Conservation (phyloP, 2,797 vertebrate genomes). For the Lepus oiostolus region DNA sequence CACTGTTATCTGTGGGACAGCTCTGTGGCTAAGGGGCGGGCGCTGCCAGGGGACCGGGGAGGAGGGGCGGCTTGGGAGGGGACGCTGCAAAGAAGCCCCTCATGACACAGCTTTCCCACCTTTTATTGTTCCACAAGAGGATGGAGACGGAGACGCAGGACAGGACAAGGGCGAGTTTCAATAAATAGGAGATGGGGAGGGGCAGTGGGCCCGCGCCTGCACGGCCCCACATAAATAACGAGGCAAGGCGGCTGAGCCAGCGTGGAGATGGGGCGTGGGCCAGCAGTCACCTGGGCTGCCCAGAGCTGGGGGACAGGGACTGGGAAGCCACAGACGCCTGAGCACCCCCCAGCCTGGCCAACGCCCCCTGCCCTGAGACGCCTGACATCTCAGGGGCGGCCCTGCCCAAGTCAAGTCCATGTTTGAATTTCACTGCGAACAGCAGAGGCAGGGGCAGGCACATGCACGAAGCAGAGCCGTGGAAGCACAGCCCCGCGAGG, state of each 20-base stretch:
- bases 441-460: constrained; percentile 41
- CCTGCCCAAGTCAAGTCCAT: constrained; percentile 22
- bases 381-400: background rate
- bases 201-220: constrained; percentile 66
- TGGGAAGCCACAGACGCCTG: background rate
- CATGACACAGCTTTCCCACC: constrained; percentile 46
- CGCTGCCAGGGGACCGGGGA: background rate
- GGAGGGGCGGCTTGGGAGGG: background rate
- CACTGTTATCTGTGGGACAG: background rate
- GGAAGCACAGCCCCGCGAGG: constrained; percentile 36
- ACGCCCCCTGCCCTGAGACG: background rate
- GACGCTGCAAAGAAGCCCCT: constrained; percentile 43
- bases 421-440: constrained; percentile 31
- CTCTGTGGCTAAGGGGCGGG: background rate
- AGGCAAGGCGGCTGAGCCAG: constrained; percentile 43
- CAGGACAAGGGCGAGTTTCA: constrained; percentile 64
- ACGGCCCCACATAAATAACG: constrained; percentile 79
- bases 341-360: background rate
- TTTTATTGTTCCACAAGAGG: constrained; percentile 79
- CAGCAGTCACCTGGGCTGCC: constrained; percentile 45
- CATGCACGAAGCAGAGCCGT: constrained; percentile 75
- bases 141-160: constrained; percentile 6
- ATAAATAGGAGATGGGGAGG: constrained; percentile 79
- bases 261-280: background rate
- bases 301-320: background rate